Percentiles rank a stretch among this genome's conserved stretches.
phyloP scores from a whole-genome alignment of 2,888 invertebrate genomes.

The Xestia c-nigrum region DNA sequence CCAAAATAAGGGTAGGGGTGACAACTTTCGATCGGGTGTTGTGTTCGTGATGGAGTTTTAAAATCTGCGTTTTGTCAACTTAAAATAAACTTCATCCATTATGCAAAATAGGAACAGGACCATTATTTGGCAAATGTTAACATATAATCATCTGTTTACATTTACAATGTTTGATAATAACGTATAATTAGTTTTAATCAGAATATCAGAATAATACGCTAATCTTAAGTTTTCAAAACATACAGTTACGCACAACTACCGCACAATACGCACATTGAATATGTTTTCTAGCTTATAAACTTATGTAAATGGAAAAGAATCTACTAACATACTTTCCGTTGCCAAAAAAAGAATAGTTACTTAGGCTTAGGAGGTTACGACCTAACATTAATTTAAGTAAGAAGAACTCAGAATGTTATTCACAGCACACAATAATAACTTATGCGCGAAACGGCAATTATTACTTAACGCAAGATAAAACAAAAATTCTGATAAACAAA shows the following conservation, averaged over 20 bases:
- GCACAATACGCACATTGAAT: slow-evolving; percentile 1
- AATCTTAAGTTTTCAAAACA: slow-evolving; percentile 25
- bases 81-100: background rate
- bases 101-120: background rate
- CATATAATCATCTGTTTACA: slow-evolving; percentile 2
- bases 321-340: slow-evolving; percentile 32
- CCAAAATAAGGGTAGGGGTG: slow-evolving; percentile 25
- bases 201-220: no score
- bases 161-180: slow-evolving; percentile 20
- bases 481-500: background rate
- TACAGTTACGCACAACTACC: slow-evolving; percentile 1
- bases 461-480: background rate
- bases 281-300: slow-evolving; percentile 36
- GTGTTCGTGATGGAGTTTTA: background rate
- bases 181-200: background rate
- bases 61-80: slow-evolving; percentile 1
- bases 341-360: slow-evolving; percentile 53
- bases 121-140: background rate
- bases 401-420: background rate
- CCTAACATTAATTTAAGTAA: slow-evolving; percentile 30
- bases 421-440: background rate
- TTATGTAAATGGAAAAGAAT: slow-evolving; percentile 50
- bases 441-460: background rate
- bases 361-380: slow-evolving; percentile 29
- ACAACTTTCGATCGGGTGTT: slow-evolving; percentile 22